Base-by-base conservation (phyloP, 1,140 invertebrate species). In the Caenorhabditis brenneri region DNA sequence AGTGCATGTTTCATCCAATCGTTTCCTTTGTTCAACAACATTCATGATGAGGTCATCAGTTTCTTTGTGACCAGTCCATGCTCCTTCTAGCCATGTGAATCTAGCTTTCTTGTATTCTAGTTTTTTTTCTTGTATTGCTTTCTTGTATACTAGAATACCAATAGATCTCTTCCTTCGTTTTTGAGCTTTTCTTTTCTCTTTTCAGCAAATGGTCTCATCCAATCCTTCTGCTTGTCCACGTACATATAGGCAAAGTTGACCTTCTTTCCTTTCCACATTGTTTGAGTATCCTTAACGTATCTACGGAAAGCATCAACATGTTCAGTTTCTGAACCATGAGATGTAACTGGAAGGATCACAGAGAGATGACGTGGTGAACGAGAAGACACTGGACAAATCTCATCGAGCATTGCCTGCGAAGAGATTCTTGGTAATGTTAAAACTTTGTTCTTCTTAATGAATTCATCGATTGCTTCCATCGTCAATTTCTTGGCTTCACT, bases 91-190 rank as follows among this genome's bases (percentile, higher is more conserved):
- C 88, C 88, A 89, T 10, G 65, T 55, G 65, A 87, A 89, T 82
- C 84, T 84, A 12, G 83, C 87, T 78, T 86, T 87, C 15, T 80
- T 82, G 58, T 88, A 82, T 58, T 89, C 88, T n/a, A 82, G 19
- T 81, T 88, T 80, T n/a, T n/a, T n/a, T n/a, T n/a, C n/a, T n/a
- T n/a, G n/a, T n/a, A n/a, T n/a, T n/a, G n/a, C n/a, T n/a, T n/a
- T n/a, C n/a, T n/a, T n/a, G n/a, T n/a, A n/a, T n/a, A n/a, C 88
- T 88, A 88, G 29, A 89, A 51, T 36, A 89, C 84, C 49, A 89
- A 55, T 7, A 89, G 46, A 80, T 88, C 83, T 22, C 85, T 39
- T 74, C 65, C 65, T 42, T 74, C 65, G 24, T 74, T 74, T 22
- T 74, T 74, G 29, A 74, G n/a, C 15, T 74, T 36, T 39, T 36